phyloP scores from a whole-genome alignment of 2,797 vertebrate genomes.

The Hydrophis major region DNA sequence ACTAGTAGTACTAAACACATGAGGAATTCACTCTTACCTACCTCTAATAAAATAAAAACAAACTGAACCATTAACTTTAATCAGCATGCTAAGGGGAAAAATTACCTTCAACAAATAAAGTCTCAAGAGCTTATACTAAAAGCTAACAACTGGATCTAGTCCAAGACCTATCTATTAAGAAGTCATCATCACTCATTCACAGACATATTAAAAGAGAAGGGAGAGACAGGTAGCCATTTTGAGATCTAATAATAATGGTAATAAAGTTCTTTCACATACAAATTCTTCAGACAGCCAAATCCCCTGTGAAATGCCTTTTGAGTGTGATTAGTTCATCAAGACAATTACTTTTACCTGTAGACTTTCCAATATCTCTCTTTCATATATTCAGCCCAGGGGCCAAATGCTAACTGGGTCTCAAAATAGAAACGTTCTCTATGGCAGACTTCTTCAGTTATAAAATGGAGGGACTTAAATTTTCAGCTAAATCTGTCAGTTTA shows the following conservation, averaged over 20 bases:
- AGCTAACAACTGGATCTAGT: background rate
- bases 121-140: background rate
- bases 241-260: background rate
- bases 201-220: background rate
- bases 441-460: background rate
- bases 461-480: background rate
- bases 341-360: slow-evolving; percentile 15
- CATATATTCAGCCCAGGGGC: background rate
- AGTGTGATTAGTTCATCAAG: background rate
- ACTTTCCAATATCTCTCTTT: background rate
- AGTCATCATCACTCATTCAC: background rate
- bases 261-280: background rate
- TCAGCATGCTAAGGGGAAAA: background rate
- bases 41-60: background rate
- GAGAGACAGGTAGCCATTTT: background rate
- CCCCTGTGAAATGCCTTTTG: background rate
- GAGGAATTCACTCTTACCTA: background rate
- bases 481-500: background rate
- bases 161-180: background rate
- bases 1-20: background rate
- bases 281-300: background rate
- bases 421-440: background rate
- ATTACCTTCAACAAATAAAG: background rate
- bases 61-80: background rate
- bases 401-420: background rate